Evolutionary conservation across 2,797 vertebrate species (phyloP), one percentile per base, ranked within the genome.

Genomic region (Halcyon badia): DNA sequence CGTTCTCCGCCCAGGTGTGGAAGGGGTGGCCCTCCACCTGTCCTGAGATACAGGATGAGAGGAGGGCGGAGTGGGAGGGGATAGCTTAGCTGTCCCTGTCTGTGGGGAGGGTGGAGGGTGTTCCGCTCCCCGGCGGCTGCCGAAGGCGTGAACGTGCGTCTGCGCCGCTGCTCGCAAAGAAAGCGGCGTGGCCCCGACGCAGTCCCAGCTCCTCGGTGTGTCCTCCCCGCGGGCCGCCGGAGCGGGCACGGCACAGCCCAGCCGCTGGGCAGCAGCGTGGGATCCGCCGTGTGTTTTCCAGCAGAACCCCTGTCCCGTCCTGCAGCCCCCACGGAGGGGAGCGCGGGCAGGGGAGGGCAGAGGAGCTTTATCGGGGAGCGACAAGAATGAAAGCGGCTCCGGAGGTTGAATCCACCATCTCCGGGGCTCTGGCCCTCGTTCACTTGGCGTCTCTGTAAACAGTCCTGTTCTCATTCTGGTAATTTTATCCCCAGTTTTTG

Each of bases 81-180:
- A 7, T 8, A 5, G 6, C 17, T 48, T 1, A 18, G 48, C 3
- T 0, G 2, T 17, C 8, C 2, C 2, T 75, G 8, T 57, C 24
- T 4, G 21, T n/a, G 4, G 9, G 20, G 28, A 13, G 17, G 17
- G 4, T 28, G 14, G 13, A 8, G 22, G 8, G 17, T 75, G 25
- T 4, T 19, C 11, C 31, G 54, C 21, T 77, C 52, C 22, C 8
- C 2, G 10, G 26, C 6, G 6, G 52, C 79, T 65, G 71, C 61
- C 17, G 2, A 35, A 89, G 30, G 42, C n/a, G 6, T 3, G 20
- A 52, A 19, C 10, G 3, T 3, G n/a, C 9, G 0, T 62, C 77
- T 48, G 49, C 13, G 12, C 28, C n/a, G 16, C 44, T 14, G 30
- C n/a, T 71, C 24, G 6, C 57, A 19, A 25, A 46, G 46, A 44